A percentile compares a stretch with the other conserved stretches of the same genome.
Evolutionary conservation across 35 echinoderm and acorn worm genomes (phyloP).

Genomic region (Apostichopus parvimensis): DNA sequence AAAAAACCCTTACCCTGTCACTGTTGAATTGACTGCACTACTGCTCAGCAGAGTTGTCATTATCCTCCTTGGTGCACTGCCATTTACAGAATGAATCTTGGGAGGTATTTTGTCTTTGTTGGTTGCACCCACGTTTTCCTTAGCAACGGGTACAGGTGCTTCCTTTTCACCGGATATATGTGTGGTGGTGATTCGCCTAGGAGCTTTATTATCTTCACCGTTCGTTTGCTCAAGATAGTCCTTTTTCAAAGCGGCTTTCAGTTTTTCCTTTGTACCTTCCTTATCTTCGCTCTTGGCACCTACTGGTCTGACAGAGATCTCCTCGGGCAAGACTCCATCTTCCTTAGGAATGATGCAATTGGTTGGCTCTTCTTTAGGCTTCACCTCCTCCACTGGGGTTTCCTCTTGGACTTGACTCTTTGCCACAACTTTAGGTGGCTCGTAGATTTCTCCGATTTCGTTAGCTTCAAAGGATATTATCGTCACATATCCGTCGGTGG

Average conservation of each 20-base stretch:
- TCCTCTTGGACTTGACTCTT: not conserved
- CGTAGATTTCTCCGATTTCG: constrained; percentile 81
- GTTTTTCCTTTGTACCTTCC: not conserved
- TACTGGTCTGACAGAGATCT: not conserved
- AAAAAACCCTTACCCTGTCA: constrained; percentile 8
- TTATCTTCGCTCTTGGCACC: not conserved
- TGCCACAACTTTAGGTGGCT: constrained; percentile 36
- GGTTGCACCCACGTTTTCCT: not conserved
- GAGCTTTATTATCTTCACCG: constrained; percentile 18
- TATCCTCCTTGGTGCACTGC: constrained; percentile 20
- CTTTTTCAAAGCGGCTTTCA: not conserved
- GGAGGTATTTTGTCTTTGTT: not conserved
- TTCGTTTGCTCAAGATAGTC: not conserved
- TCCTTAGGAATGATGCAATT: not conserved
- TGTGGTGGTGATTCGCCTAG: constrained; percentile 8
- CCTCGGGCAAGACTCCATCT: not conserved
- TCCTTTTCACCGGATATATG: not conserved
- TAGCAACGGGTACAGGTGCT: not conserved
- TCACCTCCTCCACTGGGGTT: not conserved
- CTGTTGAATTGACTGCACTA: constrained; percentile 40
- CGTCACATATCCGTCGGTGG: constrained; percentile 92
- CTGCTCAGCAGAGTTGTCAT: constrained; percentile 21
- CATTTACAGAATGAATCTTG: not conserved
- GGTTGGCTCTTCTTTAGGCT: not conserved
- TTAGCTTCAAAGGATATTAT: constrained; percentile 83